Conservation (phyloP, 2,797 vertebrate genomes). For the Xenopus petersii region DNA sequence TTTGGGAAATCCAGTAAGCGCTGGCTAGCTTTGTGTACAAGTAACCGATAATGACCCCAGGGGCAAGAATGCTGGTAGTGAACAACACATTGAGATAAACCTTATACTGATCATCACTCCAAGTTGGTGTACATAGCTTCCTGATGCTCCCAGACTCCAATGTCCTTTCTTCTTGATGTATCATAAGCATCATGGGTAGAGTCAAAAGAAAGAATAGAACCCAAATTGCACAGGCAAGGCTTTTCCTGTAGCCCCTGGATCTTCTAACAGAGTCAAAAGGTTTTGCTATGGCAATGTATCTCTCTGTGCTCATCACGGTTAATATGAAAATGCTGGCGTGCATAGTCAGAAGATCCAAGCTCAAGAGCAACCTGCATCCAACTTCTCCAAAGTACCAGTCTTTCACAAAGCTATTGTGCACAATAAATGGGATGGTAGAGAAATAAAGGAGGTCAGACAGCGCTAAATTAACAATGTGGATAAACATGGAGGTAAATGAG, state of each 20-base stretch:
- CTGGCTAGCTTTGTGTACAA: slow-evolving; percentile 76
- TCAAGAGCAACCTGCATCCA: slow-evolving; percentile 78
- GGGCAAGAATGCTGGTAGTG: slow-evolving; percentile 80
- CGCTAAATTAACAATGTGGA: slow-evolving; percentile 81
- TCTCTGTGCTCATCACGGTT: slow-evolving; percentile 79
- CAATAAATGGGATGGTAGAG: slow-evolving; percentile 80
- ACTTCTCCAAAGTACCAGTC: slow-evolving; percentile 81
- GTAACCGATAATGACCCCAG: slow-evolving; percentile 77
- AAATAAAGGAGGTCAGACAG: slow-evolving; percentile 82
- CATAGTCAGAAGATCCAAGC: slow-evolving; percentile 84
- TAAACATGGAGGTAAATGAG: slow-evolving; percentile 73
- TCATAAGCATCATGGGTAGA: slow-evolving; percentile 82
- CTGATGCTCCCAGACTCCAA: slow-evolving; percentile 61
- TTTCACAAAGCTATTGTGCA: slow-evolving; percentile 75
- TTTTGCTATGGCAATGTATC: slow-evolving; percentile 75
- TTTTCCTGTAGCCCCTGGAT: slow-evolving; percentile 66
- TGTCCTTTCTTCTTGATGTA: slow-evolving; percentile 75
- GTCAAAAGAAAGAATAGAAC: slow-evolving; percentile 75
- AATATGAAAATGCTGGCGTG: slow-evolving; percentile 85
- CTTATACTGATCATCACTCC: slow-evolving; percentile 80
- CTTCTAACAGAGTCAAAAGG: slow-evolving; percentile 72
- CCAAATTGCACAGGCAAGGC: slow-evolving; percentile 75
- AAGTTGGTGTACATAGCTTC: slow-evolving; percentile 75
- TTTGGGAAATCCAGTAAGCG: slow-evolving; percentile 82
- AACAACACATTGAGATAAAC: slow-evolving; percentile 78